Conservation (phyloP, 2,888 invertebrate species). For the Tipula confusa region DNA sequence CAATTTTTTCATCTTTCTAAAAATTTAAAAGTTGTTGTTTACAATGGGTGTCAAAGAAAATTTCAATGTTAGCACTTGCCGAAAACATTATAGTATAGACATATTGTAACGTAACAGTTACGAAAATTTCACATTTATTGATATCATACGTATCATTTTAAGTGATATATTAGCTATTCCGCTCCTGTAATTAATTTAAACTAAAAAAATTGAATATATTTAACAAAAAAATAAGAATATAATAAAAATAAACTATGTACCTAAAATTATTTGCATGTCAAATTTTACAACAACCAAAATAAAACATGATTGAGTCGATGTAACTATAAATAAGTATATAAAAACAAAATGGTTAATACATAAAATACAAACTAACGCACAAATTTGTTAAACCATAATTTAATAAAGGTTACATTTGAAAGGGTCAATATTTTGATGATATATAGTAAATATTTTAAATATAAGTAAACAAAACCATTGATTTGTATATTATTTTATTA, state of each 20-base stretch:
- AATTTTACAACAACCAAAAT: neutral
- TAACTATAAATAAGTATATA: neutral
- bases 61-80: no score
- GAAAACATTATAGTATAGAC: no score
- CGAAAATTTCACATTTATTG: no score
- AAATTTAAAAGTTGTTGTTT: no score
- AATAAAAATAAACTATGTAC: neutral
- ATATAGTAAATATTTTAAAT: neutral
- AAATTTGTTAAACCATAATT: neutral
- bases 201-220: neutral
- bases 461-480: neutral
- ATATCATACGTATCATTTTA: no score
- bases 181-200: neutral
- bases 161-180: no score
- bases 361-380: neutral
- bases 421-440: neutral
- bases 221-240: neutral
- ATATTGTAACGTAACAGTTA: no score
- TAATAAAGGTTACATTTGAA: neutral
- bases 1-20: no score
- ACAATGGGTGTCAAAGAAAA: no score
- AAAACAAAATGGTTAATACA: no score
- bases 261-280: neutral
- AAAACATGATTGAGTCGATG: neutral
- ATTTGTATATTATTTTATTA: neutral